Evolutionary conservation across 2,888 invertebrate species (phyloP).

Genomic region (Drosophila koepferae): DNA sequence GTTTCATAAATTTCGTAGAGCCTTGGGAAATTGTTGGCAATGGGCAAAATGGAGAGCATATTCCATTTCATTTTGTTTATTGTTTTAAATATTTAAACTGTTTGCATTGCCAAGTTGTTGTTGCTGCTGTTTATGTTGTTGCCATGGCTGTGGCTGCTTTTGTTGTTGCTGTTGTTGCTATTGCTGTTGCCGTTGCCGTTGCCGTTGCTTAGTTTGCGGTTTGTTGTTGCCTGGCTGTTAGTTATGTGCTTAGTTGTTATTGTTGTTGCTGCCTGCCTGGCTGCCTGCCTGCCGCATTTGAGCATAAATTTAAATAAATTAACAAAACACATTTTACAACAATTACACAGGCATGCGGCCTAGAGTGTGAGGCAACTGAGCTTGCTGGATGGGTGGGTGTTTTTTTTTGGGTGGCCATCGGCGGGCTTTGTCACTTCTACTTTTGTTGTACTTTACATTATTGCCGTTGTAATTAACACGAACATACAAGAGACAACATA

Average conservation of each 20-base stretch:
- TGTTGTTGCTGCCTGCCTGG: slow-evolving; percentile 16
- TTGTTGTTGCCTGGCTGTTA: slow-evolving; percentile 46
- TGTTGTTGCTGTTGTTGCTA: slow-evolving; percentile 11
- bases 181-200: slow-evolving; percentile 19
- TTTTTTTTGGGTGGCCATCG: slow-evolving; percentile 6
- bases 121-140: slow-evolving; percentile 8
- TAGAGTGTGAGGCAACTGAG: background rate
- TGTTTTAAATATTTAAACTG: slow-evolving; percentile 65
- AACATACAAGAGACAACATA: slow-evolving; percentile 35
- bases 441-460: slow-evolving; percentile 62
- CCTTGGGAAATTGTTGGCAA: slow-evolving; percentile 25
- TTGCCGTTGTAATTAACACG: slow-evolving; percentile 69
- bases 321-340: slow-evolving; percentile 73
- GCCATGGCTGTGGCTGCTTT: slow-evolving; percentile 6
- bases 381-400: background rate
- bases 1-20: slow-evolving; percentile 34
- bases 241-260: slow-evolving; percentile 39
- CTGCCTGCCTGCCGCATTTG: slow-evolving; percentile 46
- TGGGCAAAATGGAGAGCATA: slow-evolving; percentile 30
- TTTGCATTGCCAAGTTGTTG: slow-evolving; percentile 31
- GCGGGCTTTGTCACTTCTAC: slow-evolving; percentile 47
- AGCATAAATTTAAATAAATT: slow-evolving; percentile 80
- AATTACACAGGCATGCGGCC: slow-evolving; percentile 61
- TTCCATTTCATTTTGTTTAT: slow-evolving; percentile 70
- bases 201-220: slow-evolving; percentile 53